Conservation (phyloP, 23 tunicate genomes). For the Ciona savignyi region DNA sequence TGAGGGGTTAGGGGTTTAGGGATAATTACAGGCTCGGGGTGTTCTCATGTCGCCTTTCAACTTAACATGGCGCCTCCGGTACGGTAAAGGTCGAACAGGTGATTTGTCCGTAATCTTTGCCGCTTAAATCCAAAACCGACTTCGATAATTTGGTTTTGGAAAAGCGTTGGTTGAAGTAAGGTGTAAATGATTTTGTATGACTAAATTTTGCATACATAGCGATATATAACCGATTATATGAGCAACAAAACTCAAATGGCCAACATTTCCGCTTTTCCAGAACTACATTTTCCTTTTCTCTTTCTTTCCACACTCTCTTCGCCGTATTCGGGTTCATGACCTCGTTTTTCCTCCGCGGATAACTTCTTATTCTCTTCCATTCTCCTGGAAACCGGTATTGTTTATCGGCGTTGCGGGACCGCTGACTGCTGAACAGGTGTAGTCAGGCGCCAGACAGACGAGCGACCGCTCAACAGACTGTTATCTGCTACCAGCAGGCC, state of each 20-base stretch:
- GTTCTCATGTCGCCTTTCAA: too few relatives aligned
- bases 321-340: neutral
- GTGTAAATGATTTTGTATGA: too few relatives aligned
- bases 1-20: too few relatives aligned
- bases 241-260: neutral
- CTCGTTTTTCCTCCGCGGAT: neutral
- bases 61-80: too few relatives aligned
- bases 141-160: too few relatives aligned
- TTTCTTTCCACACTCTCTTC: neutral
- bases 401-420: neutral
- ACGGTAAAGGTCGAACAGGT: too few relatives aligned
- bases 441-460: conserved; percentile 77
- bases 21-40: too few relatives aligned
- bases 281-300: neutral
- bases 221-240: too few relatives aligned
- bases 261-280: neutral
- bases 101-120: too few relatives aligned
- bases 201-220: too few relatives aligned
- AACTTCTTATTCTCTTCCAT: neutral
- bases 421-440: conserved; percentile 45
- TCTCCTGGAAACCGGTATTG: neutral
- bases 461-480: conserved; percentile 14
- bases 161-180: too few relatives aligned
- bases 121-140: too few relatives aligned
- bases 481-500: conserved; percentile 22